A percentile compares a stretch with the other conserved stretches of the same genome.
phyloP scores from a whole-genome alignment of 30 jellyfish, hydroid and myxozoan species.

The Cassiopea andromeda region DNA sequence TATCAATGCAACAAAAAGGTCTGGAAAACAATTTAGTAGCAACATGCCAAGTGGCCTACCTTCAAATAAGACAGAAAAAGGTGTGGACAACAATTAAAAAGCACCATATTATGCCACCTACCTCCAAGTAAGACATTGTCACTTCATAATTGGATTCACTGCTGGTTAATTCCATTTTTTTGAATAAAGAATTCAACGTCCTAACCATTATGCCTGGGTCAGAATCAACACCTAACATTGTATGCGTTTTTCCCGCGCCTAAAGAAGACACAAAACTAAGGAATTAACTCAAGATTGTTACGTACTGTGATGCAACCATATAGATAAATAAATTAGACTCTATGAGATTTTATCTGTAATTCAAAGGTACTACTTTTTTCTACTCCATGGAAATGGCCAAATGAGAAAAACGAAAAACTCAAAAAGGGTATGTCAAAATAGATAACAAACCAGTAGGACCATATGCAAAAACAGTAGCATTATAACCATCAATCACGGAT shows the following conservation, averaged over 20 bases:
- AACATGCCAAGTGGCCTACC: too few species aligned
- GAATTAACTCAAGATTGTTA: too few species aligned
- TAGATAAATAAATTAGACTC: neutral
- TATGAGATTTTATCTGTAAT: neutral
- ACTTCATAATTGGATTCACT: conserved; percentile 84
- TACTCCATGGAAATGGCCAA: too few species aligned
- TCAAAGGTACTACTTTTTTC: too few species aligned
- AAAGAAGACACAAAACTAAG: neutral
- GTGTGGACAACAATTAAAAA: neutral
- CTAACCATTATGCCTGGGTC: conserved; percentile 99
- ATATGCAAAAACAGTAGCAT: conserved; percentile 99
- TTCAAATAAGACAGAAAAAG: too few species aligned
- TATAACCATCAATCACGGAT: conserved; percentile 95
- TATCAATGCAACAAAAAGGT: too few species aligned
- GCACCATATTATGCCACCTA: neutral
- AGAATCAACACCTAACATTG: conserved; percentile 96
- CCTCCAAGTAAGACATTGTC: conserved; percentile 97
- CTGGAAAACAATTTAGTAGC: too few species aligned
- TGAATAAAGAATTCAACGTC: conserved; percentile 86
- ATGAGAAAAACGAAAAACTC: too few species aligned
- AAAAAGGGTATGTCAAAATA: neutral
- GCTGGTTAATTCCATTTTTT: conserved; percentile 86
- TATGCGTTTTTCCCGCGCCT: conserved; percentile 99
- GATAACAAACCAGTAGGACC: conserved; percentile 96
- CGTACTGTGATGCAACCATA: too few species aligned